A percentile compares a stretch with the other conserved stretches of the same genome.
Conservation (phyloP, 2,888 invertebrate species). For the Melanotus villosus region DNA sequence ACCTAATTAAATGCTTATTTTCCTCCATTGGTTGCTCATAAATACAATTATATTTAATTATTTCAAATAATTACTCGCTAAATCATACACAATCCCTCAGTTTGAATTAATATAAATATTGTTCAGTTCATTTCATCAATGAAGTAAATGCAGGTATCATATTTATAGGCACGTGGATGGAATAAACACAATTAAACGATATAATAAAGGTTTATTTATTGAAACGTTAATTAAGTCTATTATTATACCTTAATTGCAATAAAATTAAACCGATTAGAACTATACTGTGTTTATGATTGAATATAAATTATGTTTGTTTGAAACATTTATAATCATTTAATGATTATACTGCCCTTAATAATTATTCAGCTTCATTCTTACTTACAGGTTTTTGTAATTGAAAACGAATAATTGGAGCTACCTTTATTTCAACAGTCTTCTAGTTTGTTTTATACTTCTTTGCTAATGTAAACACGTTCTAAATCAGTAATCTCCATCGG, state of each 20-base stretch:
- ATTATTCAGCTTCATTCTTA: conserved; percentile 26
- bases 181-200: conserved; percentile 36
- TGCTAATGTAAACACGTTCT: conserved; percentile 4
- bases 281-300: conserved; percentile 38
- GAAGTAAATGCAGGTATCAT: conserved; percentile 29
- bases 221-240: conserved; percentile 40
- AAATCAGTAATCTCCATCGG: conserved; percentile 9
- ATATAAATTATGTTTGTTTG: conserved; percentile 40
- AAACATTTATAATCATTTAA: conserved; percentile 39
- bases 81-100: conserved; percentile 33
- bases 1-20: conserved; percentile 25
- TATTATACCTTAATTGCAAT: conserved; percentile 36
- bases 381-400: conserved; percentile 25
- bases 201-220: conserved; percentile 38
- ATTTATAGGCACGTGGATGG: conserved; percentile 38
- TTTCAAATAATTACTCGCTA: conserved; percentile 34
- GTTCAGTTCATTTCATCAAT: conserved; percentile 29
- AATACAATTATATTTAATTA: conserved; percentile 26
- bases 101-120: conserved; percentile 32
- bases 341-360: conserved; percentile 34
- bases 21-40: conserved; percentile 2
- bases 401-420: background rate
- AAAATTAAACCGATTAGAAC: conserved; percentile 33
- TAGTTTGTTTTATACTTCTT: conserved; percentile 14
- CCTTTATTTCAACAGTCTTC: conserved; percentile 8